phyloP scores from a whole-genome alignment of 2,113 vertebrate genomes.

The Syngnathus floridae region DNA sequence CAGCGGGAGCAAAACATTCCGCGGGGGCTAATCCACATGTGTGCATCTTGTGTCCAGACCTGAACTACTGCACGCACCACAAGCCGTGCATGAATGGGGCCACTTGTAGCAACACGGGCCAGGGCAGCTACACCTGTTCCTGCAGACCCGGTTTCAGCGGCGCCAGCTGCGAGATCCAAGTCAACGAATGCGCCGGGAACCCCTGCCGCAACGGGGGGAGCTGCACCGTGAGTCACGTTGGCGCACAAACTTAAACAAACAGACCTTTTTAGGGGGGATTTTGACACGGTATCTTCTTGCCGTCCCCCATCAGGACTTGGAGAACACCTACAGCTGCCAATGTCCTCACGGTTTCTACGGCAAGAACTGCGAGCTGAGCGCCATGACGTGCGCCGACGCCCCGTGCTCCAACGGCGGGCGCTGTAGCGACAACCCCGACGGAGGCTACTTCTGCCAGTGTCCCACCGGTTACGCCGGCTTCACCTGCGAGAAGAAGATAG shows the following conservation, averaged over 20 bases:
- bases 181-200: constrained; percentile 82
- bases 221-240: constrained; percentile 80
- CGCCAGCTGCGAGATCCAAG: constrained; percentile 85
- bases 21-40: constrained; percentile 61
- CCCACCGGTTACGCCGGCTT: constrained; percentile 86
- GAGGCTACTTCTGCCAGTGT: constrained; percentile 91
- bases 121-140: constrained; percentile 97
- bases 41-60: constrained; percentile 72
- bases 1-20: not conserved
- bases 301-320: constrained; percentile 75
- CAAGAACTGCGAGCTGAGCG: constrained; percentile 88
- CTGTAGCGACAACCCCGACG: constrained; percentile 83
- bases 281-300: constrained; percentile 4
- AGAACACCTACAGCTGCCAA: constrained; percentile 86
- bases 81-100: constrained; percentile 94
- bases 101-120: constrained; percentile 94
- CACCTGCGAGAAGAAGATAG: constrained; percentile 96
- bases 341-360: constrained; percentile 95
- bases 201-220: constrained; percentile 93
- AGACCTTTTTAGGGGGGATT: no score
- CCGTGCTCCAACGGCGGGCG: constrained; percentile 92
- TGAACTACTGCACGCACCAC: constrained; percentile 98
- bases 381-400: constrained; percentile 92
- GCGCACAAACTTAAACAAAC: no score
- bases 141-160: constrained; percentile 87